A percentile compares a stretch with the other conserved stretches of the same genome.
Evolutionary conservation across 2,113 vertebrate species (phyloP).

Genomic region (Pseudolaguvia tuberculata): DNA sequence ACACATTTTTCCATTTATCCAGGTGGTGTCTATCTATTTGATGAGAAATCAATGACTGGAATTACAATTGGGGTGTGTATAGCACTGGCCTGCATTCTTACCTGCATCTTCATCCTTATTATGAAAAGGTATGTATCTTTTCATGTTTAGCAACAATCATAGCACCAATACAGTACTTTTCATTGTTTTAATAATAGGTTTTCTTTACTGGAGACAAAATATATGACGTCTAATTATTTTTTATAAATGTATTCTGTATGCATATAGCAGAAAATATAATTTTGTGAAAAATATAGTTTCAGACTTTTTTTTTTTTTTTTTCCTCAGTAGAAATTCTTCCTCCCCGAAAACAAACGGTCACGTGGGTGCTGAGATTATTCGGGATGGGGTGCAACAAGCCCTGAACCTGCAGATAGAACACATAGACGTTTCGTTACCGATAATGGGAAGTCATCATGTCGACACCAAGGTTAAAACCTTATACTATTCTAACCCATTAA

Average conservation of each 20-base stretch:
- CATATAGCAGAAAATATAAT: not conserved
- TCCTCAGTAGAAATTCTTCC: conserved; percentile 77
- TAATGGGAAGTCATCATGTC: conserved; percentile 70
- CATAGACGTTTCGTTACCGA: conserved; percentile 72
- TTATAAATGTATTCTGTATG: not conserved
- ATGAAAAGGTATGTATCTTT: conserved; percentile 63
- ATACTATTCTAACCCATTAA: not conserved
- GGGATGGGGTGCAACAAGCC: conserved; percentile 55
- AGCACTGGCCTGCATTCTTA: conserved; percentile 86
- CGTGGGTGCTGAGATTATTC: conserved; percentile 61
- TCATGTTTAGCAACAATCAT: not conserved
- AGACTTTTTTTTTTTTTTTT: not conserved
- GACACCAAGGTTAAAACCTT: conserved; percentile 79
- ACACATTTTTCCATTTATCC: conserved; percentile 59
- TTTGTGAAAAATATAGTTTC: not conserved
- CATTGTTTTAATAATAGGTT: not conserved
- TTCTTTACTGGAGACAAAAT: too few relatives aligned
- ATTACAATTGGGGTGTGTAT: conserved; percentile 92
- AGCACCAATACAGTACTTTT: too few relatives aligned
- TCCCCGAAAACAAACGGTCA: conserved; percentile 73
- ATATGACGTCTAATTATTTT: too few relatives aligned
- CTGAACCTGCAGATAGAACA: conserved; percentile 65
- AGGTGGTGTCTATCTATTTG: conserved; percentile 80
- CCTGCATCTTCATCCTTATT: conserved; percentile 89
- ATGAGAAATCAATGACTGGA: conserved; percentile 89